phyloP scores from a whole-genome alignment of 1,140 invertebrate genomes.

The Atopsyche davidsoni region DNA sequence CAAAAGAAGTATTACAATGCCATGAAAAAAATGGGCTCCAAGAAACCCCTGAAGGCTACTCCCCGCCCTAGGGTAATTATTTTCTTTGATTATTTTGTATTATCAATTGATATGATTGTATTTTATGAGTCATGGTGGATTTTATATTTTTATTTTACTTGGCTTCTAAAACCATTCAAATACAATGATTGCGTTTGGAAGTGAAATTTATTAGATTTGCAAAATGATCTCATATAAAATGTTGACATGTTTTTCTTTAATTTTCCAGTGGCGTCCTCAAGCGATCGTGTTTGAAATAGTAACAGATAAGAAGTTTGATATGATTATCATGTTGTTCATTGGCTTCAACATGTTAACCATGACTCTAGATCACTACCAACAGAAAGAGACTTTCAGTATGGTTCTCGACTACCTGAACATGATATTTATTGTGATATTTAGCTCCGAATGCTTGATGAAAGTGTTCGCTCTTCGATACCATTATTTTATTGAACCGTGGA shows the following conservation, averaged over 20 bases:
- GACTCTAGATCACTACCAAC: slow-evolving; percentile 94
- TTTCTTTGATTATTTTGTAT: slow-evolving; percentile 31
- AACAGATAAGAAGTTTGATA: slow-evolving; percentile 98
- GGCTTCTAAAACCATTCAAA: no score
- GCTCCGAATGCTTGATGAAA: slow-evolving; percentile 94
- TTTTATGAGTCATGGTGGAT: no score
- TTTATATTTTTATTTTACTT: slow-evolving; percentile 9
- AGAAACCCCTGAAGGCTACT: slow-evolving; percentile 96
- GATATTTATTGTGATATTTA: slow-evolving; percentile 98
- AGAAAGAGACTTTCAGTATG: slow-evolving; percentile 72
- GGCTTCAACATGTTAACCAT: slow-evolving; percentile 98
- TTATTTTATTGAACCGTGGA: slow-evolving; percentile 99
- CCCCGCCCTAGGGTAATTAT: slow-evolving; percentile 84
- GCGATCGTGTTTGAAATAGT: slow-evolving; percentile 95
- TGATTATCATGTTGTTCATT: slow-evolving; percentile 99
- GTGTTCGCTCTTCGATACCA: slow-evolving; percentile 93
- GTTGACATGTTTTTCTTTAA: slow-evolving; percentile 31
- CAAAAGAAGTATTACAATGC: slow-evolving; percentile 99
- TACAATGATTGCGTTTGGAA: no score
- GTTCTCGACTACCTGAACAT: slow-evolving; percentile 89
- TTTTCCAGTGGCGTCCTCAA: slow-evolving; percentile 88
- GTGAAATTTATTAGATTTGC: no score
- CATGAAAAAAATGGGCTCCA: slow-evolving; percentile 99
- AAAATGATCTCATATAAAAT: no score
- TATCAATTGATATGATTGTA: no score